Base-by-base conservation (phyloP, 1,140 invertebrate species). In the Hylaeus volcanicus region DNA sequence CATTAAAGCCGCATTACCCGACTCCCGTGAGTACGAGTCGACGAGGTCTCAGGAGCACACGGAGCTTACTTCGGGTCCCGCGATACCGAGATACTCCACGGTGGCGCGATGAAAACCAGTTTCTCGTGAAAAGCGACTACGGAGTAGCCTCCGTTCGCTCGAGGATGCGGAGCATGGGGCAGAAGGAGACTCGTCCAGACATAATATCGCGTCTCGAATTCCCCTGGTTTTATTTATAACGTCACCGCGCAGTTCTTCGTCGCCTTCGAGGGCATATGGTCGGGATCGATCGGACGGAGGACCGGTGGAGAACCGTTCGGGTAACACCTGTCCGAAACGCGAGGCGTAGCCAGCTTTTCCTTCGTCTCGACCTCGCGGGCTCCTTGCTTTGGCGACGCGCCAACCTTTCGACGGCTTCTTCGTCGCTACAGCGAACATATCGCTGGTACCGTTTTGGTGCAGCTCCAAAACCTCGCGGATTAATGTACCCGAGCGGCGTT, bases 211-310 rank as follows among this genome's bases (percentile, higher is more conserved):
- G 66, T 60, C 71, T 65, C 56, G 55, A 51, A 69, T 78, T 86
- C 69, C 51, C 48, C 60, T 51, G 26, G 56, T 74, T 85, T 84
- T 82, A 86, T 85, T 85, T 85, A 79, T 82, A 82, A 70, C 73
- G 14, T 63, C 61, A 45, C 26, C 45, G 8, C 43, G 55, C 43
- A 5, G n/a, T 48, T 2, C 58, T 61, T 26, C 14, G 51, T 45
- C 37, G 69, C 26, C 5, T 37, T 39, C 43, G 53, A 43, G n/a
- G 56, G 43, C 73, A 73, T 81, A 69, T 63, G 72, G 69, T 37
- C 37, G 53, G 51, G 60, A 78, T 77, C 74, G 75, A 79, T 75
- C 77, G 69, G 68, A 53, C 65, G 26, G 37, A 78, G 41, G 45
- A 61, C 39, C 74, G 51, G 26, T 51, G 41, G 9, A 26, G 55